A percentile compares a stretch with the other conserved stretches of the same genome.
Evolutionary conservation across 2,888 invertebrate genomes (phyloP).

Genomic region (Phorcus lineatus): DNA sequence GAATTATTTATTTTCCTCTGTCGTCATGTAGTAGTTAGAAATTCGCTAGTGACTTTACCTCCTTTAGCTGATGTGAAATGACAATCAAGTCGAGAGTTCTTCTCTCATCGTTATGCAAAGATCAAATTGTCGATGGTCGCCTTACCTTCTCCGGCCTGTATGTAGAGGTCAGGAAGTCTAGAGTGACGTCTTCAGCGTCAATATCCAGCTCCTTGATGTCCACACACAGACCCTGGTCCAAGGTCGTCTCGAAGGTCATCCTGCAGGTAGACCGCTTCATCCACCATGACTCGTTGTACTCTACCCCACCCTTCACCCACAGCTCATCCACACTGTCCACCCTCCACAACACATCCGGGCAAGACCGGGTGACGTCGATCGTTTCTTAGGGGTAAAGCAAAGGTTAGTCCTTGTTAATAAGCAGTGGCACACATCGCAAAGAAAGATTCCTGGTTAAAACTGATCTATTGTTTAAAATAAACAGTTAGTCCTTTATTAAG

Average conservation of each 20-base stretch:
- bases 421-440: too few relatives aligned
- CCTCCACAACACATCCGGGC: background rate
- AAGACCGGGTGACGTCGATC: background rate
- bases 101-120: too few relatives aligned
- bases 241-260: constrained; percentile 28
- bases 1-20: too few relatives aligned
- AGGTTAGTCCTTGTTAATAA: too few relatives aligned
- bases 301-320: background rate
- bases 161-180: constrained; percentile 19
- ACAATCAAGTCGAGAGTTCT: too few relatives aligned
- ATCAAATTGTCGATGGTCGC: too few relatives aligned
- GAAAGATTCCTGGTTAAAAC: too few relatives aligned
- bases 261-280: constrained; percentile 11
- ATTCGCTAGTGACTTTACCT: too few relatives aligned
- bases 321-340: background rate
- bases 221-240: constrained; percentile 29
- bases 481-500: too few relatives aligned
- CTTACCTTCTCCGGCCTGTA: constrained; percentile 27
- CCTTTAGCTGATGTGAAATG: too few relatives aligned
- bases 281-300: background rate
- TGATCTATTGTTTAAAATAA: too few relatives aligned
- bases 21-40: too few relatives aligned
- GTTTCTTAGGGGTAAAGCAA: background rate
- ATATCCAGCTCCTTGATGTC: constrained; percentile 13
- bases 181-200: background rate